A percentile compares a stretch with the other conserved stretches of the same genome.
Evolutionary conservation across 2,113 vertebrate genomes (phyloP).

Genomic region (Xiphophorus hellerii): DNA sequence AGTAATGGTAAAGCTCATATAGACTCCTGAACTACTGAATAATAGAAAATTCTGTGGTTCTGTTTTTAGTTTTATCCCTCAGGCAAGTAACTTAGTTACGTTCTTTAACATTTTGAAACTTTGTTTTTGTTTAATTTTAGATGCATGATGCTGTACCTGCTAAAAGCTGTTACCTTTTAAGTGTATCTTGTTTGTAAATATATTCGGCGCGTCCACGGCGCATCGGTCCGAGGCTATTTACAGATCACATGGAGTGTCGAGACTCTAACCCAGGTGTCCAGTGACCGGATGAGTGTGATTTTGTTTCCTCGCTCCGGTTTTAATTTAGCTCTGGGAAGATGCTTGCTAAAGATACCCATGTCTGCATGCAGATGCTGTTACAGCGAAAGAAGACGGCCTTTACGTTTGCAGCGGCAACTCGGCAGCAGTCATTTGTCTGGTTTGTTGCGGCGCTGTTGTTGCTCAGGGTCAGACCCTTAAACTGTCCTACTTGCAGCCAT

Average conservation of each 20-base stretch:
- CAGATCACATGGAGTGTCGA: slow-evolving; percentile 3
- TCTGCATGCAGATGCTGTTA: not conserved
- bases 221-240: slow-evolving; percentile 27
- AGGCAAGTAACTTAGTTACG: not conserved
- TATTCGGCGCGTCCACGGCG: slow-evolving; percentile 1
- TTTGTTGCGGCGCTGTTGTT: not conserved
- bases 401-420: too few relatives aligned
- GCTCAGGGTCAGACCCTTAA: not conserved
- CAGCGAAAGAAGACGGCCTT: not conserved
- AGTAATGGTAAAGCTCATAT: not conserved
- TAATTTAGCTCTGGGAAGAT: slow-evolving; percentile 4
- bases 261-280: slow-evolving; percentile 7
- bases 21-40: not conserved
- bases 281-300: slow-evolving; percentile 10
- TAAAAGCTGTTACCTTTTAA: not conserved
- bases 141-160: not conserved
- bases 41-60: not conserved
- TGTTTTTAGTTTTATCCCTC: not conserved
- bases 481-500: not conserved
- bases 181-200: slow-evolving; percentile 2
- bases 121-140: not conserved
- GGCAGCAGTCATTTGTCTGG: not conserved
- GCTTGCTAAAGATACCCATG: not conserved
- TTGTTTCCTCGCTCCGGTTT: slow-evolving; percentile 7
- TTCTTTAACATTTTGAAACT: not conserved